phyloP scores from a whole-genome alignment of 1,140 invertebrate genomes.

The Samia ricini region DNA sequence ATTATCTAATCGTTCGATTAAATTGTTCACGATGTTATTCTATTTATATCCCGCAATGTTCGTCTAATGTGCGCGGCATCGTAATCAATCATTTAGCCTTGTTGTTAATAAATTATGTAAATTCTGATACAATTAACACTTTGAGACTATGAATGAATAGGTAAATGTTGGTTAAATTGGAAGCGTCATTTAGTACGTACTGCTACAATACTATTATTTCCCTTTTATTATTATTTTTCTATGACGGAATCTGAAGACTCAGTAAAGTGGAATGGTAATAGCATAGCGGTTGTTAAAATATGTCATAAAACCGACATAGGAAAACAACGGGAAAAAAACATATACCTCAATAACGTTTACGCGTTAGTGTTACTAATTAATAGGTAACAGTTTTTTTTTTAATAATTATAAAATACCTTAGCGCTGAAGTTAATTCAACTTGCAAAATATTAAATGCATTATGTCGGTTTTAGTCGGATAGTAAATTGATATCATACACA shows the following conservation, averaged over 20 bases:
- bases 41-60: not conserved
- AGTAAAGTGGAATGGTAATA: too few species aligned
- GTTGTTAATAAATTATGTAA: slow-evolving; percentile 29
- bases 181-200: not conserved
- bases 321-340: not conserved
- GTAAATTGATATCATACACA: too few species aligned
- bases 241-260: too few species aligned
- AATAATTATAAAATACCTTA: too few species aligned
- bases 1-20: not conserved
- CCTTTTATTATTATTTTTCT: too few species aligned
- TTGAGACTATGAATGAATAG: slow-evolving; percentile 5
- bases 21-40: not conserved
- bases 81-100: slow-evolving; percentile 30
- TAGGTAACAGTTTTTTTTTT: too few species aligned
- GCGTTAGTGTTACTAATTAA: not conserved
- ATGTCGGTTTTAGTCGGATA: too few species aligned
- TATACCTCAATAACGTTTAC: not conserved
- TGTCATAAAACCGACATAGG: not conserved
- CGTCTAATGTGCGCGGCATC: slow-evolving; percentile 20
- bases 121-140: slow-evolving; percentile 9
- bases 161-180: not conserved
- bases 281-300: too few species aligned
- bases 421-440: too few species aligned
- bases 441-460: too few species aligned
- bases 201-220: not conserved